Percentiles rank a stretch among this genome's conserved stretches.
phyloP scores from a whole-genome alignment of 2,888 invertebrate species.

The Cosmia pyralina region DNA sequence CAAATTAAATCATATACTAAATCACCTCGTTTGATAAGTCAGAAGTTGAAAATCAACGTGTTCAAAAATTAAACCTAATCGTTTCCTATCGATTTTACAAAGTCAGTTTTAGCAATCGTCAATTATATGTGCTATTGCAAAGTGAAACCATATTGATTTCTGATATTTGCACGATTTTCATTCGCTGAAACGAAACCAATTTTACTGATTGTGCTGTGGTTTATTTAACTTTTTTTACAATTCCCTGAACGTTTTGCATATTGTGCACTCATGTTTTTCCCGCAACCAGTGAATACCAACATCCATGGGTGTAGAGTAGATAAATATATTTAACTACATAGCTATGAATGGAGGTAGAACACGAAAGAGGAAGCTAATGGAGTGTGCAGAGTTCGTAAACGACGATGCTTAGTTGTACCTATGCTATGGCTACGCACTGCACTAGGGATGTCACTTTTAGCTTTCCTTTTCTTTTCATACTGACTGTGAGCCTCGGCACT shows the following conservation, averaged over 20 bases:
- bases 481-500: too few species aligned
- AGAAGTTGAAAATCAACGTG: not conserved
- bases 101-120: not conserved
- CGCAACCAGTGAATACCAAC: not conserved
- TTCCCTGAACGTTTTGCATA: slow-evolving; percentile 20
- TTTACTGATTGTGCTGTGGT: slow-evolving; percentile 48
- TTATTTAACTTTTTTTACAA: slow-evolving; percentile 47
- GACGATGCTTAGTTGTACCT: slow-evolving; percentile 37
- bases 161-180: slow-evolving; percentile 32
- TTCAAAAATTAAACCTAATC: not conserved
- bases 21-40: not conserved
- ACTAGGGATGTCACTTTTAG: not conserved
- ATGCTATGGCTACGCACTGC: slow-evolving; percentile 24
- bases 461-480: not conserved
- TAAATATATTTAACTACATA: slow-evolving; percentile 31
- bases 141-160: slow-evolving; percentile 33
- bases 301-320: slow-evolving; percentile 3
- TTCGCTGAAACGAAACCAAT: slow-evolving; percentile 39
- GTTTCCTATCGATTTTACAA: not conserved
- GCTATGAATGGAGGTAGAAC: slow-evolving; percentile 19
- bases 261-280: slow-evolving; percentile 19
- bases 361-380: slow-evolving; percentile 48
- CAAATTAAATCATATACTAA: not conserved
- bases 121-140: slow-evolving; percentile 15
- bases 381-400: slow-evolving; percentile 50